phyloP scores from a whole-genome alignment of 2,113 vertebrate species.

The Romanogobio albipinnatus region DNA sequence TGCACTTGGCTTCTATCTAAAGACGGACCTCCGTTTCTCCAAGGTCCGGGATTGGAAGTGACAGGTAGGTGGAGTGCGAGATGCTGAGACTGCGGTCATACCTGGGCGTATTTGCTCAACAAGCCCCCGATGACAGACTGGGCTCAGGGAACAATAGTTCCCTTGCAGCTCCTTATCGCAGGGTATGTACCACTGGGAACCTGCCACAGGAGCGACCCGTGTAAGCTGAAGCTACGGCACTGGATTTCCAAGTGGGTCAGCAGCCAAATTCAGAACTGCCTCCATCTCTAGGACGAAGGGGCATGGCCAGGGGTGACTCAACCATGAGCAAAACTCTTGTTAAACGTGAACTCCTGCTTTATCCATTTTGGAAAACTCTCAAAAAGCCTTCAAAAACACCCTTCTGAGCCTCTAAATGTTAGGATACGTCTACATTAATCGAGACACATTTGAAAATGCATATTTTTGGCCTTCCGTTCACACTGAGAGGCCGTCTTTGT shows the following conservation, averaged over 20 bases:
- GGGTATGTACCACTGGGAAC: slow-evolving; percentile 53
- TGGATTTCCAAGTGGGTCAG: slow-evolving; percentile 55
- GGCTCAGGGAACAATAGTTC: slow-evolving; percentile 58
- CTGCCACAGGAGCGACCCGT: slow-evolving; percentile 31
- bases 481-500: background rate
- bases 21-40: background rate
- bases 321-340: slow-evolving; percentile 32
- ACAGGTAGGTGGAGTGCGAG: slow-evolving; percentile 33
- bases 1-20: background rate
- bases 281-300: slow-evolving; percentile 29
- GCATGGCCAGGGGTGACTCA: slow-evolving; percentile 32
- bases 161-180: slow-evolving; percentile 56
- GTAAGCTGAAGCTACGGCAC: slow-evolving; percentile 52
- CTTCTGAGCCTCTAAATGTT: slow-evolving; percentile 10
- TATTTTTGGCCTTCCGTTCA: background rate
- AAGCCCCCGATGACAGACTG: slow-evolving; percentile 63
- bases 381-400: background rate
- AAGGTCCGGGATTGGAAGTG: background rate
- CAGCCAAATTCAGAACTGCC: slow-evolving; percentile 32
- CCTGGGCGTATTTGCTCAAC: slow-evolving; percentile 60
- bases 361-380: slow-evolving; percentile 14
- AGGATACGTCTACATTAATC: background rate
- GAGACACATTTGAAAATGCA: background rate
- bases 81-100: slow-evolving; percentile 53
- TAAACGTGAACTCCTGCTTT: slow-evolving; percentile 29